Evolutionary conservation across 2,113 vertebrate species (phyloP).

Genomic region (Myrmecobius fasciatus): DNA sequence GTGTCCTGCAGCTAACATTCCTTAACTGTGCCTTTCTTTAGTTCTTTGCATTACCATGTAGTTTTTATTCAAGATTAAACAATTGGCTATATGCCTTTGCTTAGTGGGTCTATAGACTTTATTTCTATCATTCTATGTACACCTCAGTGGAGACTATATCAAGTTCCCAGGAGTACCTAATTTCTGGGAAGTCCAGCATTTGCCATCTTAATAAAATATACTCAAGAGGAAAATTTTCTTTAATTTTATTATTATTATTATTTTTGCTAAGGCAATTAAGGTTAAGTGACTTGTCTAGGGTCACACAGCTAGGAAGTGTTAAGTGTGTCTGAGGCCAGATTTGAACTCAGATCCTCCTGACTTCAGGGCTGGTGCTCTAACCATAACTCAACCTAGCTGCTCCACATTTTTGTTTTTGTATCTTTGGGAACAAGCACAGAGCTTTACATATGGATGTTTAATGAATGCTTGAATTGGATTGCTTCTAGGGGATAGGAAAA

Average conservation of each 20-base stretch:
- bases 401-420: background rate
- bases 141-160: constrained; percentile 2
- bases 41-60: background rate
- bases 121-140: constrained; percentile 30
- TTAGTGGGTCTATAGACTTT: constrained; percentile 44
- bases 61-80: constrained; percentile 4
- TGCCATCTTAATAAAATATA: background rate
- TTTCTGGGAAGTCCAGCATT: constrained; percentile 15
- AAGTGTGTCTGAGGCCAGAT: too few species aligned
- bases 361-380: too few species aligned
- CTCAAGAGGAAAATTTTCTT: background rate
- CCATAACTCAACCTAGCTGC: too few species aligned
- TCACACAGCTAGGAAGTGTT: too few species aligned
- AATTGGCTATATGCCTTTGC: constrained; percentile 50
- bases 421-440: background rate
- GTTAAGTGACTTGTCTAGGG: too few species aligned
- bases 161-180: constrained; percentile 17
- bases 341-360: too few species aligned
- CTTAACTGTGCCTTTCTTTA: background rate
- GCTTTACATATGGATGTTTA: background rate
- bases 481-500: background rate
- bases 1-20: background rate
- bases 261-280: too few species aligned
- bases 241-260: too few species aligned
- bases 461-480: background rate